Conservation (phyloP, 1,140 invertebrate species). For the Drosophila asahinai region DNA sequence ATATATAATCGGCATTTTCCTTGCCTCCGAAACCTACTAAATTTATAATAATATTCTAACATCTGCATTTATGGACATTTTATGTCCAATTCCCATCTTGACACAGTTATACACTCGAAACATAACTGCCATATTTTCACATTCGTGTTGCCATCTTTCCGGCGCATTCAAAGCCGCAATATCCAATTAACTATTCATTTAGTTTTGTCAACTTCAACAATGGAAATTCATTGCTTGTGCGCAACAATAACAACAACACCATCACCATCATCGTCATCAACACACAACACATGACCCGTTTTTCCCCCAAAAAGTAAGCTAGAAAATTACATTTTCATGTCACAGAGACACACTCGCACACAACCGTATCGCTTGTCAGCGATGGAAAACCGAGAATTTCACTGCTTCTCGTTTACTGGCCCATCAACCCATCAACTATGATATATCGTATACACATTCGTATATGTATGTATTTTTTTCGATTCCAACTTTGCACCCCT, state of each 20-base stretch:
- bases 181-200: slow-evolving; percentile 80
- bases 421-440: slow-evolving; percentile 58
- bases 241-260: slow-evolving; percentile 8
- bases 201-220: slow-evolving; percentile 72
- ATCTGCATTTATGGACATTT: slow-evolving; percentile 11
- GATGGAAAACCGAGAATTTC: slow-evolving; percentile 36
- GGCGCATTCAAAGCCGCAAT: slow-evolving; percentile 70
- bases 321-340: slow-evolving; percentile 78
- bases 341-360: slow-evolving; percentile 23
- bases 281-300: slow-evolving; percentile 22
- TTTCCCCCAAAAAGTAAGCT: slow-evolving; percentile 51
- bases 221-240: slow-evolving; percentile 49
- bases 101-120: slow-evolving; percentile 5
- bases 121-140: slow-evolving; percentile 24
- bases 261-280: slow-evolving; percentile 7
- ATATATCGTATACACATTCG: slow-evolving; percentile 66
- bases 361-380: slow-evolving; percentile 61
- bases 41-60: slow-evolving; percentile 1
- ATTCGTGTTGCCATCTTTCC: slow-evolving; percentile 48
- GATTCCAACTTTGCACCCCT: slow-evolving; percentile 28
- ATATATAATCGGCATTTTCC: background rate
- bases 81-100: slow-evolving; percentile 19
- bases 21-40: background rate
- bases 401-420: slow-evolving; percentile 6
- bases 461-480: slow-evolving; percentile 37